Evolutionary conservation across 2,113 vertebrate genomes (phyloP).

Genomic region (Thermophis baileyi): DNA sequence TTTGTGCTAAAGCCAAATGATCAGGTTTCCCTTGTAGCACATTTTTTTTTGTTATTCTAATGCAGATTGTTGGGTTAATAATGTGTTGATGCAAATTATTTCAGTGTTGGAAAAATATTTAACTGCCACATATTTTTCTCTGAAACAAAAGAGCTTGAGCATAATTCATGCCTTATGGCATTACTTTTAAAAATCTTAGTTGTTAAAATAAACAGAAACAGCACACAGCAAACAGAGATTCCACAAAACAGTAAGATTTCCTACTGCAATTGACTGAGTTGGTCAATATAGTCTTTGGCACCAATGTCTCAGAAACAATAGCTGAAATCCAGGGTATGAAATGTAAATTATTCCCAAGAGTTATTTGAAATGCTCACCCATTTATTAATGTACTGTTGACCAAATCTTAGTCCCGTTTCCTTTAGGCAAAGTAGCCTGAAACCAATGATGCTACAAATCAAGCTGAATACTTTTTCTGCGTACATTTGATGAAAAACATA

Average conservation of each 20-base stretch:
- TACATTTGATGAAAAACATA: background rate
- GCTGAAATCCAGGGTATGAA: fast-evolving
- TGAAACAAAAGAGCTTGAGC: conserved; percentile 57
- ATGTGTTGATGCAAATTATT: conserved; percentile 32
- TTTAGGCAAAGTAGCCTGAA: background rate
- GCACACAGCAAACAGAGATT: conserved; percentile 32
- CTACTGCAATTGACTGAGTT: conserved; percentile 35
- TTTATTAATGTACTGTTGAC: background rate
- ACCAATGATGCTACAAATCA: background rate
- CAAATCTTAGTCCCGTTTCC: background rate
- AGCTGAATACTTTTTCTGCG: background rate
- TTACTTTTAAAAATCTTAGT: conserved; percentile 46
- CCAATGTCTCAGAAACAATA: background rate
- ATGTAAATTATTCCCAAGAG: background rate
- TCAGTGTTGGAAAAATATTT: conserved; percentile 43
- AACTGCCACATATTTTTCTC: conserved; percentile 20
- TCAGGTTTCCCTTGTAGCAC: background rate
- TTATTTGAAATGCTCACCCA: background rate
- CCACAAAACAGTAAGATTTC: background rate
- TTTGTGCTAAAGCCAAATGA: background rate
- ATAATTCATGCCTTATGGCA: conserved; percentile 61
- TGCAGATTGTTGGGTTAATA: conserved; percentile 15
- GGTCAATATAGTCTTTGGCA: conserved; percentile 18
- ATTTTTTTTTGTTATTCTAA: background rate
- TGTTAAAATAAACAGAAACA: conserved; percentile 52